Base-by-base conservation (phyloP, 2,797 vertebrate species). In the Bucorvus abyssinicus region DNA sequence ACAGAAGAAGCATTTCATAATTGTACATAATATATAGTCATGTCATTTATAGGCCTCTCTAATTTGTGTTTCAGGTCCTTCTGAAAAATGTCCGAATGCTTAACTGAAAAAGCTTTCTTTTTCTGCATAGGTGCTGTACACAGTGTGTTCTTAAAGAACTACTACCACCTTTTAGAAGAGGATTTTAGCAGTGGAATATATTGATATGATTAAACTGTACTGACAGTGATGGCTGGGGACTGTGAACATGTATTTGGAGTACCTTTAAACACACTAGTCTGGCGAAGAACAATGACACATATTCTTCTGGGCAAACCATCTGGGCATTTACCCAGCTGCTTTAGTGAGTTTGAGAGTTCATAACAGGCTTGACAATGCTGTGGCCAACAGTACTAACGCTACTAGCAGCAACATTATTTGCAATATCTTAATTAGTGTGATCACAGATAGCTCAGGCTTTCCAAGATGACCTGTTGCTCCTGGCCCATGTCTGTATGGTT, bases 61-160 rank as follows among this genome's bases (percentile, higher is more conserved):
- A 95, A 96, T 94, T 77, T 96, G 90, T 69, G 45, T 79, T 92
- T 96, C 77, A 74, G 63, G 32, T 92, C 79, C 73, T 90, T 91
- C 53, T 59, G 61, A 96, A 93, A 97, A 94, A 91, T 57, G 65
- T 56, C 63, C 60, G 83, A 49, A 81, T 59, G 52, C 26, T 89
- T 93, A 89, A 79, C 45, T 88, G 83, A 89, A 94, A 96, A 96
- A 94, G 22, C 38, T 97, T 95, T 92, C 24, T 73, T 88, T 55
- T 73, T 71, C 84, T 94, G 87, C 83, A 44, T 21, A 78, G 57
- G 56, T 68, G 40, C 71, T 91, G 36, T 17, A 65, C 50, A 67
- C 44, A 44, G 10, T 7, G 22, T 73, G 23, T 36, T 78, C 20
- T 56, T 89, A n/a, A 78, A 36, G 52, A 91, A 55, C 19, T 44